phyloP scores from a whole-genome alignment of 2,113 vertebrate species.

The Chaetops frenatus region DNA sequence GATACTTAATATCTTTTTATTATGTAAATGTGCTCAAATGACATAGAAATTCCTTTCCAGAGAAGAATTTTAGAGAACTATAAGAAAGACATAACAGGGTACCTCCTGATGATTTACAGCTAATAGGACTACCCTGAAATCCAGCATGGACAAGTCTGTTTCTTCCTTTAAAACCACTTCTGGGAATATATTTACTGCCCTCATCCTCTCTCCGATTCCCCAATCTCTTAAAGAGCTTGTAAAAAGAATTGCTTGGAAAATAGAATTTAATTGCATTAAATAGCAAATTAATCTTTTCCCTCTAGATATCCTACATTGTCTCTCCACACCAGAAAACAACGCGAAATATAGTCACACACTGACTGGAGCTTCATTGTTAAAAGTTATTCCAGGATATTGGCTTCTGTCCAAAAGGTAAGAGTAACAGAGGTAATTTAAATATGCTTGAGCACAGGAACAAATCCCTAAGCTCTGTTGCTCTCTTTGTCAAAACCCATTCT shows the following conservation, averaged over 20 bases:
- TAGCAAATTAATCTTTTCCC: constrained; percentile 57
- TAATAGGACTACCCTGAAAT: neutral
- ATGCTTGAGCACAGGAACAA: constrained; percentile 48
- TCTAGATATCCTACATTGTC: constrained; percentile 4
- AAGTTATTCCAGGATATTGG: constrained; percentile 45
- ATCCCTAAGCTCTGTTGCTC: constrained; percentile 41
- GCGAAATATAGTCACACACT: neutral
- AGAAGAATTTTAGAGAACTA: neutral
- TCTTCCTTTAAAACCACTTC: constrained; percentile 4
- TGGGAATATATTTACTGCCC: neutral
- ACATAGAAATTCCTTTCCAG: neutral
- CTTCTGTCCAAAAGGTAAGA: constrained; percentile 56
- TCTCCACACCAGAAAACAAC: constrained; percentile 19
- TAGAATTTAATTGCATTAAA: constrained; percentile 64
- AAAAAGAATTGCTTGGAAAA: constrained; percentile 38
- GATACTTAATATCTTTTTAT: neutral
- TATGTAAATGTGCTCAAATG: neutral
- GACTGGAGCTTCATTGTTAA: constrained; percentile 6
- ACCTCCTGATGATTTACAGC: neutral
- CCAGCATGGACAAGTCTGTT: neutral
- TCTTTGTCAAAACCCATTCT: constrained; percentile 74
- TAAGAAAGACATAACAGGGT: neutral
- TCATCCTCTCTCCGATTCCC: neutral
- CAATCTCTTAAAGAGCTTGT: neutral
- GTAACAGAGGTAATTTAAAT: constrained; percentile 65